phyloP scores from a whole-genome alignment of 2,113 vertebrate species.

The Callionymus lyra region DNA sequence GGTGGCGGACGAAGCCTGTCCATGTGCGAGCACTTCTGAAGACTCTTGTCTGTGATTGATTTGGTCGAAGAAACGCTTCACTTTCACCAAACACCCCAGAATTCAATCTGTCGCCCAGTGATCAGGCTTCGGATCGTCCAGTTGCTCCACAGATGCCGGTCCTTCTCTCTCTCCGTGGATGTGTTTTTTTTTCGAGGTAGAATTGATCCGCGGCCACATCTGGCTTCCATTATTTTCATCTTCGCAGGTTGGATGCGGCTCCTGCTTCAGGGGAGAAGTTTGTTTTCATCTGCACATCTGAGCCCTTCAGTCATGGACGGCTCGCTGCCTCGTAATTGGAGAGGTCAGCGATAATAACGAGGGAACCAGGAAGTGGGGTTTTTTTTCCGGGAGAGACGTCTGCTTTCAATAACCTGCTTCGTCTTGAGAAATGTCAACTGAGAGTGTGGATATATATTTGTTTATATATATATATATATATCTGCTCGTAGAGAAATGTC shows the following conservation, averaged over 20 bases:
- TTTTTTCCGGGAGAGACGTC: conserved; percentile 1
- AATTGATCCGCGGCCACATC: conserved; percentile 36
- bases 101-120: conserved; percentile 42
- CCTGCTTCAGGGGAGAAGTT: conserved; percentile 20
- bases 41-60: conserved; percentile 31
- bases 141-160: conserved; percentile 45
- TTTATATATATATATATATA: too few relatives aligned
- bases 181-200: conserved; percentile 6
- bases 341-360: conserved; percentile 21
- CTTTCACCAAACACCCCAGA: conserved; percentile 13
- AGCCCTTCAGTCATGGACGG: conserved; percentile 10
- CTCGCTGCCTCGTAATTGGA: conserved; percentile 18
- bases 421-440: too few relatives aligned
- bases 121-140: conserved; percentile 35
- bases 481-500: too few relatives aligned
- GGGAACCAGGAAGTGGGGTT: conserved; percentile 6
- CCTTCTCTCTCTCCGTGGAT: not conserved
- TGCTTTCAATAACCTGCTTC: too few relatives aligned
- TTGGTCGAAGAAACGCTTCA: conserved; percentile 31
- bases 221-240: conserved; percentile 38
- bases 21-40: conserved; percentile 51
- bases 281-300: conserved; percentile 23
- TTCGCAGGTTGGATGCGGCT: conserved; percentile 16
- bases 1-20: too few relatives aligned
- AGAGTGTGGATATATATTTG: too few relatives aligned